Evolutionary conservation across 2,888 invertebrate genomes (phyloP).

Genomic region (Chelonus formosanus): DNA sequence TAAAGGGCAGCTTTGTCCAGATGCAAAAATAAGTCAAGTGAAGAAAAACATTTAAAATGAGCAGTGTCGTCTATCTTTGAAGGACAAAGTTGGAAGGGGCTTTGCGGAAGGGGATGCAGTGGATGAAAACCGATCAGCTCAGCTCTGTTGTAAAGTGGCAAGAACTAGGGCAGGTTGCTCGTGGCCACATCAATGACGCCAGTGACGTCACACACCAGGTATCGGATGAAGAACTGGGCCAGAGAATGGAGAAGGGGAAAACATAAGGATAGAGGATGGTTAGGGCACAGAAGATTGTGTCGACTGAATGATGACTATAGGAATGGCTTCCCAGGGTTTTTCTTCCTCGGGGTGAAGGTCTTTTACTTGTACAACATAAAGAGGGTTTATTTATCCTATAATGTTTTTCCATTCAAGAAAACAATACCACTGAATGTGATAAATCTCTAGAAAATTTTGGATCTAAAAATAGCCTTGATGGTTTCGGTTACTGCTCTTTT

Average conservation of each 20-base stretch:
- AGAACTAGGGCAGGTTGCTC: slow-evolving; percentile 58
- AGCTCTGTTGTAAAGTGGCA: slow-evolving; percentile 37
- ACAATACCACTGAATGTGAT: neutral
- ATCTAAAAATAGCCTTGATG: no score
- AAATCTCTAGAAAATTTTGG: no score
- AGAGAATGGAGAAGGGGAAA: slow-evolving; percentile 41
- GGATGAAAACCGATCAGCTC: slow-evolving; percentile 1
- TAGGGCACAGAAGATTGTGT: neutral
- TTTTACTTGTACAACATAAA: slow-evolving; percentile 7
- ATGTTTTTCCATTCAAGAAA: neutral
- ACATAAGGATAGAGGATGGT: slow-evolving; percentile 32
- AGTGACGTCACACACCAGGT: slow-evolving; percentile 55
- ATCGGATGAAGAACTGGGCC: slow-evolving; percentile 55
- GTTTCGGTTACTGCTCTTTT: no score
- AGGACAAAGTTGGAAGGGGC: slow-evolving; percentile 9
- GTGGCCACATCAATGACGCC: slow-evolving; percentile 60
- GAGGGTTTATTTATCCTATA: neutral
- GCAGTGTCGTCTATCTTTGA: neutral
- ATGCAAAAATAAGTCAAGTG: no score
- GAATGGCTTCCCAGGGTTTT: neutral
- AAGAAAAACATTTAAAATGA: no score
- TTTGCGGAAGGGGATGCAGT: slow-evolving; percentile 7
- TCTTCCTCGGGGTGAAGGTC: slow-evolving; percentile 1
- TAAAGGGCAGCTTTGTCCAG: no score
- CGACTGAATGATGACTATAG: neutral